Percentiles rank a stretch among this genome's conserved stretches.
These are phyloP conservation scores for Nylanderia fulva DNA, from an alignment of 1,140 invertebrate species.

Conservation along the genomic window DNA sequence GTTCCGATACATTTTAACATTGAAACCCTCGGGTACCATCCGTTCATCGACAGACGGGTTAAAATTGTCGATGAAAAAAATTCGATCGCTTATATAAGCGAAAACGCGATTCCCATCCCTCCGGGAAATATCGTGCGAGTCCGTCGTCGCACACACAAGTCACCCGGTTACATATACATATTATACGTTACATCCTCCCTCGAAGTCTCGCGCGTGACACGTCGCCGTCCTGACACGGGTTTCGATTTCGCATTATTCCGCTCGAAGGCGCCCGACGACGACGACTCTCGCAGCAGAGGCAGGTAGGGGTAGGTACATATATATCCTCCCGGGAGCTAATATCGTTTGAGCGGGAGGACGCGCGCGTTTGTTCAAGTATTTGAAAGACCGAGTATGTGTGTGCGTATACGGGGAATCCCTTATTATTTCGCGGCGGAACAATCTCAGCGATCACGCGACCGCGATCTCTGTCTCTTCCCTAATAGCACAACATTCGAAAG, in stretches of 20 bases:
- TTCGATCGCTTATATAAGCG: background rate
- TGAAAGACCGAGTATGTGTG: background rate
- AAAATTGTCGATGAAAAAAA: background rate
- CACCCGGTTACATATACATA: background rate
- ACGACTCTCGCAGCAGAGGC: too few relatives aligned
- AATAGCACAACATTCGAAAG: too few relatives aligned
- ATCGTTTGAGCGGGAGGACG: conserved; percentile 48
- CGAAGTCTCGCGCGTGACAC: background rate
- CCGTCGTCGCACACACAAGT: background rate
- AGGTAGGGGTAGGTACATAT: too few relatives aligned
- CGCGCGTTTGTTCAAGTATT: conserved; percentile 46
- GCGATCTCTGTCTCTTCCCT: conserved; percentile 7
- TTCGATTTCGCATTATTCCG: conserved; percentile 39
- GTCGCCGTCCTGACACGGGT: conserved; percentile 1
- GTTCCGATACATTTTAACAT: too few relatives aligned
- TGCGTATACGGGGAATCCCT: background rate
- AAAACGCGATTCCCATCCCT: background rate
- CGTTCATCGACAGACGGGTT: too few relatives aligned
- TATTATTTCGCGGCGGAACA: conserved; percentile 37
- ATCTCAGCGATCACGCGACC: conserved; percentile 45
- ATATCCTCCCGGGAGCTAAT: conserved; percentile 32
- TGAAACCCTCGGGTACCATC: too few relatives aligned
- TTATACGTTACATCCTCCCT: too few relatives aligned
- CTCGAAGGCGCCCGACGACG: conserved; percentile 8
- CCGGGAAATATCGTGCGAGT: conserved; percentile 28